Base-by-base conservation (phyloP, 1,140 invertebrate species). In the Drosophila oshimai region DNA sequence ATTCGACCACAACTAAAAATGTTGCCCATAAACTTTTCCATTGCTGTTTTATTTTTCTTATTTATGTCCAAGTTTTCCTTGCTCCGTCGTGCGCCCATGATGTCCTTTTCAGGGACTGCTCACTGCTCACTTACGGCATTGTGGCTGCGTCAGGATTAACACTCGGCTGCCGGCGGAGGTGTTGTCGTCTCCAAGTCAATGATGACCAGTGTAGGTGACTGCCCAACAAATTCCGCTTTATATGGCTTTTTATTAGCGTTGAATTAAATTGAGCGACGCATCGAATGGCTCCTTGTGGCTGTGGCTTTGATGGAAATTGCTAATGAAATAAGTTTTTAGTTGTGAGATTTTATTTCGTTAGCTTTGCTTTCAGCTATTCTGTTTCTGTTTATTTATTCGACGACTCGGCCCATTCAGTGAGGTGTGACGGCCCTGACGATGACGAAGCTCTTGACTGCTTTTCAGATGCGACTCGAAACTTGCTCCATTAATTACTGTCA, bases 1-100 rank as follows among this genome's bases (percentile, higher is more conserved):
- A 86, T 86, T 86, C 67, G 72, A 87, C 80, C 80, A 72, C 81
- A 86, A 87, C 80, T 86, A 87, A 86, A 86, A 86, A 86, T 86
- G 81, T 84, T 86, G 61, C 68, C 75, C 80, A 79, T 84, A 79
- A 80, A 86, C 37, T 86, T 86, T 71, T 58, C 31, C 55, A 42
- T 55, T 68, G 73, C 73, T 36, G 50, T 54, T 79, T 79, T 76
- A 62, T 64, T 79, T 65, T 60, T 55, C 64, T 71, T 84, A 74
- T 71, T 86, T 84, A 79, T 86, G 80, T 65, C 13, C 44, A 79
- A 62, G 79, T 79, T 74, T 70, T 79, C 50, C 46, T 53, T 60
- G 55, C 53, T 46, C 13, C 61, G 41, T 53, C 34, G 20, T 60
- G 20, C 41, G 29, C 29, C 10, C 18, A 34, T 57, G 26, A 17